Conservation (phyloP, 2,888 invertebrate genomes). For the Napeogenes sylphis region DNA sequence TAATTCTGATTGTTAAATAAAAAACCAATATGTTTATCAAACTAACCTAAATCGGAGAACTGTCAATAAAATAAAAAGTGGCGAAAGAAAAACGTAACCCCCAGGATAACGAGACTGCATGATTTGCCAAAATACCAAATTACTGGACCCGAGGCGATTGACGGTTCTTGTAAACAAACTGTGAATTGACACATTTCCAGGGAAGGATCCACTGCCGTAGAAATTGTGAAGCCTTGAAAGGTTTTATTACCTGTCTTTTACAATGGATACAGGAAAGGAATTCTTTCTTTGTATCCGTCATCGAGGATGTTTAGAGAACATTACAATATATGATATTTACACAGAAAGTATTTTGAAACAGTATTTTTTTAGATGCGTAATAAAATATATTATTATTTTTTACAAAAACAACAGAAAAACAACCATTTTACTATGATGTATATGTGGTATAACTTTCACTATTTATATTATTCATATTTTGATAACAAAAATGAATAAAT, state of each 20-base stretch:
- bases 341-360: no score
- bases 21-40: background rate
- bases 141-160: constrained; percentile 25
- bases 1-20: background rate
- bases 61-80: background rate
- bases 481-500: no score
- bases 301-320: no score
- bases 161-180: constrained; percentile 28
- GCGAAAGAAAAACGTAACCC: background rate
- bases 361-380: no score
- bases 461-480: no score
- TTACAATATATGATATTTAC: no score
- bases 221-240: constrained; percentile 4
- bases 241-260: constrained; percentile 2
- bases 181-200: constrained; percentile 28
- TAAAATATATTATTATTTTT: no score
- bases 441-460: no score
- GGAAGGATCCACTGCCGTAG: background rate
- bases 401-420: no score
- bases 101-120: constrained; percentile 21
- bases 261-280: background rate
- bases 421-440: no score
- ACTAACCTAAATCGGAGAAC: background rate
- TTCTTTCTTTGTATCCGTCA: background rate
- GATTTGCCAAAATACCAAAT: constrained; percentile 31